Percentiles rank a stretch among this genome's conserved stretches.
Conservation (phyloP, 2,888 invertebrate genomes). For the Parapristionchus giblindavisi region DNA sequence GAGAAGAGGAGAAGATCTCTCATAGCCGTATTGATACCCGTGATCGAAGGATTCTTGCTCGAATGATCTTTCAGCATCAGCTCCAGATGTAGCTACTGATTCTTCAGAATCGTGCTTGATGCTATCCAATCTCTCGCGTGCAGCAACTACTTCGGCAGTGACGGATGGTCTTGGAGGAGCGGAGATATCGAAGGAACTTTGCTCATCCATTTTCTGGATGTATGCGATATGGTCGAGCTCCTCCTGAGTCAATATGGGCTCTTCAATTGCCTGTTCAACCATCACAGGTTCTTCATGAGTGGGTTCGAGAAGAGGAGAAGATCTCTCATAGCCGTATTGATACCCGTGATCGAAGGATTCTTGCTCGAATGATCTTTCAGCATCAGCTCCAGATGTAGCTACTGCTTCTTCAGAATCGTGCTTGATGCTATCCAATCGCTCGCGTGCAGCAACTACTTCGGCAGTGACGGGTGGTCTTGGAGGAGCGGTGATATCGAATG, state of each 20-base stretch:
- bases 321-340: too few relatives aligned
- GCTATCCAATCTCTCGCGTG: neutral
- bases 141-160: neutral
- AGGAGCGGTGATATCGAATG: neutral
- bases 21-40: neutral
- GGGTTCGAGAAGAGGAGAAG: too few relatives aligned
- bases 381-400: conserved; percentile 39
- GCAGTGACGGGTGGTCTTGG: neutral
- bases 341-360: too few relatives aligned
- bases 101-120: neutral
- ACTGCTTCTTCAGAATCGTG: conserved; percentile 7
- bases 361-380: conserved; percentile 37
- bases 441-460: too few relatives aligned
- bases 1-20: neutral
- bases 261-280: neutral
- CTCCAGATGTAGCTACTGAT: conserved; percentile 31
- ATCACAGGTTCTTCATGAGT: neutral
- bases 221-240: conserved; percentile 44
- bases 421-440: neutral
- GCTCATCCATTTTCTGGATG: conserved; percentile 39
- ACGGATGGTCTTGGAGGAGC: conserved; percentile 18
- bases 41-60: conserved; percentile 25
- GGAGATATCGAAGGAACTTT: conserved; percentile 44
- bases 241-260: conserved; percentile 40
- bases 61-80: conserved; percentile 30